A percentile compares a stretch with the other conserved stretches of the same genome.
phyloP scores from a whole-genome alignment of 2,113 vertebrate species.

The Myxocyprinus asiaticus region DNA sequence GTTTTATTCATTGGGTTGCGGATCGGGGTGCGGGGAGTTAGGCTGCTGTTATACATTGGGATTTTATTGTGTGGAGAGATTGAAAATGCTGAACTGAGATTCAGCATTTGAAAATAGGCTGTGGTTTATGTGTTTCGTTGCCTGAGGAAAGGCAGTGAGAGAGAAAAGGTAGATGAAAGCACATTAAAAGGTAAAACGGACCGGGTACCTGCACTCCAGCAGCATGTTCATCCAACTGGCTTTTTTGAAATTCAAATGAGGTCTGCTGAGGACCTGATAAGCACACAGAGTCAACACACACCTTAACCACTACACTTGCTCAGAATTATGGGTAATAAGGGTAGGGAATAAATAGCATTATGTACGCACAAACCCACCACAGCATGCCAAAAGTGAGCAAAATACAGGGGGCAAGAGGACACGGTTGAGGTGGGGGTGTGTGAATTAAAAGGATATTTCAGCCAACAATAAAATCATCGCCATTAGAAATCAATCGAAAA shows the following conservation, averaged over 20 bases:
- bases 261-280: constrained; percentile 84
- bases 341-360: constrained; percentile 78
- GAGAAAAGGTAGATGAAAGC: constrained; percentile 6
- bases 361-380: not conserved
- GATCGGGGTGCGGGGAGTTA: constrained; percentile 29
- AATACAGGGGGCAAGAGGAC: not conserved
- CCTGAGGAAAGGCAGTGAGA: constrained; percentile 17
- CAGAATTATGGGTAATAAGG: constrained; percentile 80
- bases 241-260: constrained; percentile 81
- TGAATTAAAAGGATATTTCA: too few relatives aligned
- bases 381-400: not conserved
- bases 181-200: constrained; percentile 32
- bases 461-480: too few relatives aligned
- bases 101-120: constrained; percentile 21
- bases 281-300: constrained; percentile 75
- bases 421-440: too few relatives aligned
- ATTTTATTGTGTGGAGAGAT: constrained; percentile 44
- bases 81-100: constrained; percentile 1
- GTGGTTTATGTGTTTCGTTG: constrained; percentile 18
- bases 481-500: too few relatives aligned
- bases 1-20: constrained; percentile 47
- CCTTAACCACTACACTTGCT: constrained; percentile 66
- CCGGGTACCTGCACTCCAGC: constrained; percentile 31
- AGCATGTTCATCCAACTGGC: constrained; percentile 34
- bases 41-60: constrained; percentile 42